Evolutionary conservation across 2,888 invertebrate genomes (phyloP), one percentile per base, ranked within the genome.

Genomic region (Callinectes sapidus): DNA sequence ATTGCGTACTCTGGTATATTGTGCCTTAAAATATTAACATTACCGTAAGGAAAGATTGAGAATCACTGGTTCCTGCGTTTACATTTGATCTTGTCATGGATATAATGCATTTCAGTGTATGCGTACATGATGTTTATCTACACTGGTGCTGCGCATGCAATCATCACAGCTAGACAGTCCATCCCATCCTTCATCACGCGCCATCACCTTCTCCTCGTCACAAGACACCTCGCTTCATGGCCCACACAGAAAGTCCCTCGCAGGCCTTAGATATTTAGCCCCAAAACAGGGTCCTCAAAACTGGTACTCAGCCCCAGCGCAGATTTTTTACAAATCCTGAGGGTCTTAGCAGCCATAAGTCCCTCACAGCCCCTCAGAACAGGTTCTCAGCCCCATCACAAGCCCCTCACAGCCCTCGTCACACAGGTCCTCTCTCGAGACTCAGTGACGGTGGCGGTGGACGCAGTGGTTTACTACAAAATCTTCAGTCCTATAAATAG

Each of bases 371-470:
- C 28, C 0, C 71, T n/a, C 23, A 10, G 23, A 23, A 35, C 81
- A 32, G 81, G 14, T 81, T 0, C 32, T 35, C 16, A 81, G 81
- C 35, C 14, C 81, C 35, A 5, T 0, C 81, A 81, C 81, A 81
- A 35, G 81, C 23, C 16, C 81, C 81, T 81, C 35, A 81, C 35
- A 32, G 35, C 35, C 81, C 81, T 81, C 55, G 42, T 18, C 92
- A 87, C 87, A 90, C 92, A 92, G 92, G 91, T 92, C 13, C 91
- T 91, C 66, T 55, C 92, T 6, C 61, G 92, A 32, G 92, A 92
- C 89, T 92, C 92, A 28, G 92, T 92, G 61, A 92, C 92, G 42
- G 92, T 92, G 91, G 88, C 91, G 18, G 92, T 91, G 77, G 92
- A 91, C 42, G 92, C 91, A 13, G 92, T 92, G 28, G 91, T 92